phyloP scores from a whole-genome alignment of 2,797 vertebrate species.

The Eupleurogrammus muticus region DNA sequence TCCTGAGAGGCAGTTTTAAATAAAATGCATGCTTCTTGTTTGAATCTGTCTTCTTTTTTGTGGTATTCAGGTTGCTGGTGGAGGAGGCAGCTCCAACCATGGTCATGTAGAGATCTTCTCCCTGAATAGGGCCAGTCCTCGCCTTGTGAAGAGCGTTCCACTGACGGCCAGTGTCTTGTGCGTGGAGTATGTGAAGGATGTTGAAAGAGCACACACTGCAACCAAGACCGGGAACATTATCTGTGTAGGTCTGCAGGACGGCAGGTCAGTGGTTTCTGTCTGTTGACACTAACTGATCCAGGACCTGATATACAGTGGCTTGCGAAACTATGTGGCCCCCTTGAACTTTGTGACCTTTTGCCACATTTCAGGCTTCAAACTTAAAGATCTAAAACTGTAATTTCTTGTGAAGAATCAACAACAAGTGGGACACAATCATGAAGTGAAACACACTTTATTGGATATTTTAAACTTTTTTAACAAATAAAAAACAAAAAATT shows the following conservation, averaged over 20 bases:
- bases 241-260: constrained; percentile 89
- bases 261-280: constrained; percentile 83
- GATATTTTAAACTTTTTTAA: no score
- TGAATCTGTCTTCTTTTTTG: background rate
- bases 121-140: constrained; percentile 87
- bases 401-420: no score
- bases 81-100: constrained; percentile 77
- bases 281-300: background rate
- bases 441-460: no score
- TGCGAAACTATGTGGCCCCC: no score
- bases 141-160: constrained; percentile 89
- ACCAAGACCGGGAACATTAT: constrained; percentile 82
- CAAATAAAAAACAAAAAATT: no score
- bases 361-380: no score
- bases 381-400: no score
- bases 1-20: no score
- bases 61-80: constrained; percentile 86
- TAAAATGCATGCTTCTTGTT: background rate
- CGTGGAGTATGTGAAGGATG: constrained; percentile 86
- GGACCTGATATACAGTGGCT: background rate
- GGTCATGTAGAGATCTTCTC: constrained; percentile 93
- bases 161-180: constrained; percentile 86
- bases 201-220: constrained; percentile 36
- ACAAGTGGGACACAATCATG: no score
- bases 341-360: no score